A percentile compares a stretch with the other conserved stretches of the same genome.
Evolutionary conservation across 1,140 invertebrate species (phyloP).

Genomic region (Littorina saxatilis): DNA sequence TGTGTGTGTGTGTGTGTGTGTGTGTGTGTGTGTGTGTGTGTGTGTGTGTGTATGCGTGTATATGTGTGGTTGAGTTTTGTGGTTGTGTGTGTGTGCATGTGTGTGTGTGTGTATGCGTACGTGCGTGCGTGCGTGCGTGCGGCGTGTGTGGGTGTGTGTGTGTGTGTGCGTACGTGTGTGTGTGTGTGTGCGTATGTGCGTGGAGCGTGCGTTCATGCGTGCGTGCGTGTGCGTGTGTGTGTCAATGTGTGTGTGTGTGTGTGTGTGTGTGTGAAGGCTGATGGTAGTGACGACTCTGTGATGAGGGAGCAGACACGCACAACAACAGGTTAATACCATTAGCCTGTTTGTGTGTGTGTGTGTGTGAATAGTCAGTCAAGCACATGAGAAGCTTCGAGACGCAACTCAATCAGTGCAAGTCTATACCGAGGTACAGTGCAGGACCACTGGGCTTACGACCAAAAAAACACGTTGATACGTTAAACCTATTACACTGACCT

Average conservation of each 20-base stretch:
- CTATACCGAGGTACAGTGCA: too few species aligned
- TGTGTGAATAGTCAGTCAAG: too few species aligned
- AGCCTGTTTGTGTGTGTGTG: too few species aligned
- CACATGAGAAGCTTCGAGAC: too few species aligned
- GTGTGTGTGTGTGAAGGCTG: constrained; percentile 23
- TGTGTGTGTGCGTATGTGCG: constrained; percentile 1
- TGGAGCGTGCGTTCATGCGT: neutral
- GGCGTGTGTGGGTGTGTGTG: neutral
- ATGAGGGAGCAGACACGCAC: too few species aligned
- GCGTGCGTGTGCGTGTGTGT: neutral
- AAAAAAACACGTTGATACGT: too few species aligned
- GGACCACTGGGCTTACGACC: too few species aligned
- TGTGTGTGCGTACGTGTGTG: constrained; percentile 11
- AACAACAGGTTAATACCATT: too few species aligned
- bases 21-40: neutral
- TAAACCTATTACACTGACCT: too few species aligned
- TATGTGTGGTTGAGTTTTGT: neutral
- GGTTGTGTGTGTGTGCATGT: neutral
- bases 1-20: neutral
- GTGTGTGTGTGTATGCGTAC: constrained; percentile 14
- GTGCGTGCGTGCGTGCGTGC: constrained; percentile 1
- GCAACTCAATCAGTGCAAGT: too few species aligned
- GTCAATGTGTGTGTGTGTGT: neutral
- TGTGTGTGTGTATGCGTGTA: constrained; percentile 6
- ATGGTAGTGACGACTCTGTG: too few species aligned